These are phyloP conservation scores for Erebia epiphron DNA, from an alignment of 2,888 invertebrate species.

Conservation along the genomic window DNA sequence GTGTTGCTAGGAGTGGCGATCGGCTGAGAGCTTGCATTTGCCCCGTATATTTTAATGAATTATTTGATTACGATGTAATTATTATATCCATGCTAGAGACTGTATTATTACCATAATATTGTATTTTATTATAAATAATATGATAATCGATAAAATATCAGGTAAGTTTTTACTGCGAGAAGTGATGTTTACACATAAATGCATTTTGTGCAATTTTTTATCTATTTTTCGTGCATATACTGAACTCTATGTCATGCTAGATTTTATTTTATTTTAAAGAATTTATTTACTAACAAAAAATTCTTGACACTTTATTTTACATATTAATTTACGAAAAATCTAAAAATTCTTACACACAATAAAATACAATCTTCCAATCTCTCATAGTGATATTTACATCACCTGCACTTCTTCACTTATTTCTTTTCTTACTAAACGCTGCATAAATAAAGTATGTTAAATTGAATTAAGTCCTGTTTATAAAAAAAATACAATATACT, in stretches of 20 bases:
- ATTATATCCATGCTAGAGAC: slow-evolving; percentile 7
- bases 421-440: no score
- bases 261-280: background rate
- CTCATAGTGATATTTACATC: no score
- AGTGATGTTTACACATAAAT: background rate
- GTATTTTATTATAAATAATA: background rate
- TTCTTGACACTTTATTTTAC: background rate
- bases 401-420: no score
- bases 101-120: background rate
- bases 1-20: slow-evolving; percentile 27
- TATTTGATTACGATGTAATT: background rate
- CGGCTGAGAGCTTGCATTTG: slow-evolving; percentile 35
- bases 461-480: no score
- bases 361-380: no score
- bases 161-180: slow-evolving; percentile 10
- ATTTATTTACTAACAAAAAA: background rate
- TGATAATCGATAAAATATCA: background rate
- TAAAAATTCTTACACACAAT: no score
- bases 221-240: slow-evolving; percentile 10
- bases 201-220: slow-evolving; percentile 1
- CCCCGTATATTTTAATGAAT: background rate
- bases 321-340: background rate
- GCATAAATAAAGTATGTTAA: background rate
- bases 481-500: background rate
- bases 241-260: background rate